Evolutionary conservation across 2,888 invertebrate species (phyloP), one percentile per base, ranked within the genome.

Genomic region (Parascotia fuliginaria): DNA sequence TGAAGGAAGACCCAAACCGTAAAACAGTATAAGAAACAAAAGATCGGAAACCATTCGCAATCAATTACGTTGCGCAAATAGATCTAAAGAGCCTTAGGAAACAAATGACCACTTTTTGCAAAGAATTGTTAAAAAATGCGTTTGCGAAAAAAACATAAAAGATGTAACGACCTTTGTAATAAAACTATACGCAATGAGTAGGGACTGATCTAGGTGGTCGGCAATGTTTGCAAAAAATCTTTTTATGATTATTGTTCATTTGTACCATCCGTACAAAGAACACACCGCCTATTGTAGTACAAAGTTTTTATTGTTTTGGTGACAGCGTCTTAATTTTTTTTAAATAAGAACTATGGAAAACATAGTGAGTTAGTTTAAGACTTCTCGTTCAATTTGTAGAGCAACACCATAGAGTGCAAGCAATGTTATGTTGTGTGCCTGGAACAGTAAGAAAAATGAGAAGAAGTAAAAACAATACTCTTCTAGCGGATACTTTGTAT

Each of bases 81-180:
- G 67, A 71, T 59, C 70, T 77, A 44, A 75, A 69, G 63, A 47
- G 57, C 52, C 61, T 39, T 64, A 60, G 54, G 62, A 73, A 79
- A 83, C 79, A 82, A 83, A 74, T 60, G 68, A 49, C 44, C 31
- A 71, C 61, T 86, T 87, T 87, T 89, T 87, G 87, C 87, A 85
- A 75, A 63, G 52, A 68, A 75, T 72, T 61, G 65, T 75, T 78
- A 81, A 83, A 85, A 83, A 79, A 74, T 70, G n/a, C 45, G 42
- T 65, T 67, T 60, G 64, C 28, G 87, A 86, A 82, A 36, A 3
- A 14, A 12, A 32, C 9, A 14, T 9, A 16, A 63, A 65, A 32
- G 55, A 40, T 41, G 28, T 60, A 57, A 66, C 59, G 69, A 63
- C 77, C 75, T n/a, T 73, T 66, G 65, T 55, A 66, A 70, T 65